phyloP scores from a whole-genome alignment of 1,140 invertebrate species.

The Trachymyrmex cornetzi region DNA sequence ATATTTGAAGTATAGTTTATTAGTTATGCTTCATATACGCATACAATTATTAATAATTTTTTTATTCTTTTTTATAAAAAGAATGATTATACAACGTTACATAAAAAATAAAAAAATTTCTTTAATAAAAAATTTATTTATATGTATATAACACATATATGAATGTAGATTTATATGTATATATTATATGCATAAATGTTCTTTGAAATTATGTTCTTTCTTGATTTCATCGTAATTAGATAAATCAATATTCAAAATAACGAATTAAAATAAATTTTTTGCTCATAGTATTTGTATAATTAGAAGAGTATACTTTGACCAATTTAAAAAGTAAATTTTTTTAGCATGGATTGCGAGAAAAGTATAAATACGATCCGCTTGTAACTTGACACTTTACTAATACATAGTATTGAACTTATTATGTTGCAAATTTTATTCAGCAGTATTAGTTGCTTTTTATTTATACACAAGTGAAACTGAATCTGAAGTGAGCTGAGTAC shows the following conservation, averaged over 20 bases:
- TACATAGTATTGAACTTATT: too few relatives aligned
- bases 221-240: not conserved
- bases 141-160: not conserved
- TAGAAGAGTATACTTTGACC: not conserved
- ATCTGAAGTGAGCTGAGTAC: too few relatives aligned
- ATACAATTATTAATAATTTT: not conserved
- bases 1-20: not conserved
- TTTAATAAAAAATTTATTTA: not conserved
- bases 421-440: too few relatives aligned
- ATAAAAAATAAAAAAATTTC: not conserved
- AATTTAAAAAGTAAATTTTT: too few relatives aligned
- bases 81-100: not conserved
- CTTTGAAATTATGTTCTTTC: not conserved
- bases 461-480: too few relatives aligned
- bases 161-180: too few relatives aligned
- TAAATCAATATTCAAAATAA: not conserved
- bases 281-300: not conserved
- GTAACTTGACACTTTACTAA: too few relatives aligned
- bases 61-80: not conserved
- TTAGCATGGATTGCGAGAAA: too few relatives aligned
- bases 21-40: not conserved
- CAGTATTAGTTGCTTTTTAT: too few relatives aligned
- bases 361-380: too few relatives aligned
- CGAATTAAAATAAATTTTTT: not conserved
- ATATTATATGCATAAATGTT: not conserved